Evolutionary conservation across 1,140 invertebrate species (phyloP).

Genomic region (Zaprionus lachaisei): DNA sequence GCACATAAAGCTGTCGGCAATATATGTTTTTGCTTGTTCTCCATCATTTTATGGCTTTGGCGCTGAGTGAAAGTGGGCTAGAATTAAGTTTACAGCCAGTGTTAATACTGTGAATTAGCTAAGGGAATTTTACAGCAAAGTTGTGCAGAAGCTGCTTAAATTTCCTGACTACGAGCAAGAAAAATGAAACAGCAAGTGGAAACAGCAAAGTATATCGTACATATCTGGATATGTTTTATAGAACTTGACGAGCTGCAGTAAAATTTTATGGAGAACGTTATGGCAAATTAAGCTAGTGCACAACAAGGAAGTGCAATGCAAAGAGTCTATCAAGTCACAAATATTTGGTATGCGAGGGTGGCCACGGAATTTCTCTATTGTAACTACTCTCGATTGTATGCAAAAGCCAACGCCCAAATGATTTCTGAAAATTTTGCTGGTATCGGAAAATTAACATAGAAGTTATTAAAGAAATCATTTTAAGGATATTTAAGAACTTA

Average conservation of each 20-base stretch:
- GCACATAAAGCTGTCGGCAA: slow-evolving; percentile 22
- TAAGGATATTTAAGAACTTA: too few species aligned
- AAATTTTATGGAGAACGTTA: background rate
- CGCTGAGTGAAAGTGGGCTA: slow-evolving; percentile 4
- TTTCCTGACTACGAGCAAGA: background rate
- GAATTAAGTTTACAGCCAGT: slow-evolving; percentile 3
- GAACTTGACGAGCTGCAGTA: background rate
- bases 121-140: background rate
- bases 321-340: background rate
- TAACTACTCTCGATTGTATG: too few species aligned
- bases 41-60: slow-evolving; percentile 14
- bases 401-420: too few species aligned
- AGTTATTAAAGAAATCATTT: too few species aligned
- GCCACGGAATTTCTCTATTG: background rate
- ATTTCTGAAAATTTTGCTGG: too few species aligned
- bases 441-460: too few species aligned
- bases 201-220: background rate
- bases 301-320: background rate
- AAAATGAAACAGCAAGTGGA: background rate
- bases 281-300: background rate
- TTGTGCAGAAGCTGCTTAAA: slow-evolving; percentile 3
- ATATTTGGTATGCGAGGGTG: background rate
- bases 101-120: slow-evolving; percentile 6
- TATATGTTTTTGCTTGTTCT: slow-evolving; percentile 5
- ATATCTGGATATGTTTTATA: background rate